Base-by-base conservation (phyloP, 2,113 vertebrate genomes). In the Leucosticte australis region DNA sequence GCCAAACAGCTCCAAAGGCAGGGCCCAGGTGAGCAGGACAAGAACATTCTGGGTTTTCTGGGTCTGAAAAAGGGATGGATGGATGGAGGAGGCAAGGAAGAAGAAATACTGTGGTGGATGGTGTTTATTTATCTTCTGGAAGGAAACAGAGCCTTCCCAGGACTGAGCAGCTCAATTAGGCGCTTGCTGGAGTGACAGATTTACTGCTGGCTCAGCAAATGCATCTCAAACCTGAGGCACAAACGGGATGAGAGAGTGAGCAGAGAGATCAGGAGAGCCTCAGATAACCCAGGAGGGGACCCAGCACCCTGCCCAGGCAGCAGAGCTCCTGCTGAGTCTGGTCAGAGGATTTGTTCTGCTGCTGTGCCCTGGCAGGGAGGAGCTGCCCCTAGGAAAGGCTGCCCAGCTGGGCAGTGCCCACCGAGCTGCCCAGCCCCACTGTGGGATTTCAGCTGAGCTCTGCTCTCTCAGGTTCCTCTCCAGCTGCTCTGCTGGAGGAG, bases 301-400 rank as follows among this genome's bases (percentile, higher is more conserved):
- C 9, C 18, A 13, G 7, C 15, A 3, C 9, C 20, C 73, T 30
- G 46, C 81, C 28, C 31, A 17, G 74, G 33, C 28, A 26, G 21
- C 33, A 20, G 24, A 62, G 31, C 59, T 56, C 53, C 71, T 7
- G 4, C 39, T 9, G 6, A 39, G 39, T 13, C 0, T 0, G 12
- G 5, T 10, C 57, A 56, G 53, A 9, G 0, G 0, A 2, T 80
- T 16, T 41, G 44, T 4, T 33, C 10, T 24, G 37, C 33, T 50
- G 63, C 53, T 37, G 15, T 65, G 6, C 53, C 47, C 67, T n/a
- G 4, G 46, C 42, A 73, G 37, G 21, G 42, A 22, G n/a, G 47
- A 59, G 8, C 4, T 2, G 0, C 16, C 17, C 44, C 0, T 15
- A 28, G 70, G 55, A 30, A 35, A 24, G 0, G 0, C 19, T 63